Conservation (phyloP, 2,888 invertebrate genomes). For the Polylopha cassiicola region DNA sequence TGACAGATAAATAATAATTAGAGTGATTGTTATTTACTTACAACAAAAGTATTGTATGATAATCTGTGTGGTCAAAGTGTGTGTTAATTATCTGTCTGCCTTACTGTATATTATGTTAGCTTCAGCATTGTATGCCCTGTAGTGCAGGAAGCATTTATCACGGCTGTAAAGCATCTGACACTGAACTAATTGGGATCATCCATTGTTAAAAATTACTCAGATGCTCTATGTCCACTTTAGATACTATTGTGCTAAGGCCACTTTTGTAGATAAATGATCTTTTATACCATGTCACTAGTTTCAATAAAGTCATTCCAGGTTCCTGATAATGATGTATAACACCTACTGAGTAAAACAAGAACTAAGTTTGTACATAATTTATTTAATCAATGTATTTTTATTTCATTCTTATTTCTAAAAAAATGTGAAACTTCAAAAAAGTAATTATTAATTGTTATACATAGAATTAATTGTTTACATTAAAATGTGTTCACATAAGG, state of each 20-base stretch:
- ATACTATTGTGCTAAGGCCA: not conserved
- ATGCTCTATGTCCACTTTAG: no score
- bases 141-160: conserved; percentile 4
- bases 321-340: conserved; percentile 11
- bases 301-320: conserved; percentile 15
- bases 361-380: conserved; percentile 18
- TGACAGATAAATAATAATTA: conserved; percentile 3
- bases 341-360: conserved; percentile 9
- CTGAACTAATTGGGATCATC: conserved; percentile 8
- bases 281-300: conserved; percentile 16
- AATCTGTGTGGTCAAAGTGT: conserved; percentile 16
- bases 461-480: no score
- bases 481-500: no score
- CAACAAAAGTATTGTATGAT: conserved; percentile 16
- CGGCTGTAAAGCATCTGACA: not conserved
- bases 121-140: conserved; percentile 12
- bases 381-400: no score
- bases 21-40: conserved; percentile 1
- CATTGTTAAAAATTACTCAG: no score
- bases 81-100: conserved; percentile 9
- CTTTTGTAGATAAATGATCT: conserved; percentile 13
- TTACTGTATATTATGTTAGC: conserved; percentile 13
- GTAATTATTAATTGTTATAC: no score
- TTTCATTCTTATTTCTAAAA: no score
- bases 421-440: no score